Evolutionary conservation across 2,113 vertebrate species (phyloP).

Genomic region (Atractosteus spatula): DNA sequence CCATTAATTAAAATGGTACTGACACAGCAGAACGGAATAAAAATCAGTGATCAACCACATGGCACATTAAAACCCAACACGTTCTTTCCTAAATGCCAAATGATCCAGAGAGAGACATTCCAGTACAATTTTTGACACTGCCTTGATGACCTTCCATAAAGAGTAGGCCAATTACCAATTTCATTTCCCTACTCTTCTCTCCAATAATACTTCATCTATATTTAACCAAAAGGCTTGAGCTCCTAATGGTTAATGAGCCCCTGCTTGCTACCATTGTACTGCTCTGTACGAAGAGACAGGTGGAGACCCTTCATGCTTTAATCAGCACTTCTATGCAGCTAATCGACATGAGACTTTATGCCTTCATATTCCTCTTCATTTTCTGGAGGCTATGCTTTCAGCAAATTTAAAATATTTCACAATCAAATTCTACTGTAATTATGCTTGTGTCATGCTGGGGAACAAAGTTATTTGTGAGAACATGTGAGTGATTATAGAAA

Average conservation of each 20-base stretch:
- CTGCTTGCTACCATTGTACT: not conserved
- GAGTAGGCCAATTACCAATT: slow-evolving; percentile 3
- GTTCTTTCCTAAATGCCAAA: not conserved
- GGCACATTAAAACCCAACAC: not conserved
- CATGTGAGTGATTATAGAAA: too few species aligned
- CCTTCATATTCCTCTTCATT: too few species aligned
- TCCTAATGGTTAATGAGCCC: not conserved
- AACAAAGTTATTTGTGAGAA: too few species aligned
- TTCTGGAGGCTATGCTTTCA: too few species aligned
- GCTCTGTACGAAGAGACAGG: not conserved
- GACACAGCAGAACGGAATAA: not conserved
- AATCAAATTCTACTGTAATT: too few species aligned
- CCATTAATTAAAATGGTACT: too few species aligned
- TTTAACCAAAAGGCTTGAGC: not conserved
- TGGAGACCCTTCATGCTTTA: not conserved
- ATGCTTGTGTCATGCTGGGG: too few species aligned
- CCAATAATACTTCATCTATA: not conserved
- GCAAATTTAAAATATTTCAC: too few species aligned
- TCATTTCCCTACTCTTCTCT: not conserved
- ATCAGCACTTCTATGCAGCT: not conserved
- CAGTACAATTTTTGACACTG: not conserved
- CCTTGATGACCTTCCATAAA: not conserved
- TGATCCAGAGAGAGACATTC: not conserved
- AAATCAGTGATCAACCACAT: not conserved
- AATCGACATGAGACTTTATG: too few species aligned